Conservation (phyloP, 2,888 invertebrate species). For the Chironomus tentans region DNA sequence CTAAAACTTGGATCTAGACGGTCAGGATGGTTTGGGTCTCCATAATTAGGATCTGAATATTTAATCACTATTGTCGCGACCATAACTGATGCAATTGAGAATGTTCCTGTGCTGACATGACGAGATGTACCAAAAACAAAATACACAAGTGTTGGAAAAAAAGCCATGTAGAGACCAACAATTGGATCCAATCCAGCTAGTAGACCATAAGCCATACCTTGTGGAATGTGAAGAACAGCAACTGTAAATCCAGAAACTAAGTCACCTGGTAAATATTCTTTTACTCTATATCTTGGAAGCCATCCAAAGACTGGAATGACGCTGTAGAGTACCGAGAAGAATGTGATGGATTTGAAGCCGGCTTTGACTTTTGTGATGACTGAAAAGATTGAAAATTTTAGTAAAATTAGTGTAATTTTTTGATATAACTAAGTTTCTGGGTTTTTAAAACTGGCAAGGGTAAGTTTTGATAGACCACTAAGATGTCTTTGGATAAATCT, state of each 20-base stretch:
- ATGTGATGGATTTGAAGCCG: too few relatives aligned
- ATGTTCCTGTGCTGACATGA: conserved; percentile 75
- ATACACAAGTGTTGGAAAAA: conserved; percentile 76
- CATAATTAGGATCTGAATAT: conserved; percentile 38
- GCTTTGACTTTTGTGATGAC: too few relatives aligned
- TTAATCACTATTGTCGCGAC: conserved; percentile 62
- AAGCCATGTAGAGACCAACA: conserved; percentile 67
- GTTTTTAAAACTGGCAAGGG: too few relatives aligned
- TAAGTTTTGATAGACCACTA: too few relatives aligned
- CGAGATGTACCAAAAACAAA: conserved; percentile 72
- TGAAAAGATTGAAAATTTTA: too few relatives aligned
- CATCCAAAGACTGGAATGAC: conserved; percentile 48
- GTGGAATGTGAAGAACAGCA: conserved; percentile 77
- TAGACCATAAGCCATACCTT: conserved; percentile 65
- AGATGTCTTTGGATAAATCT: too few relatives aligned
- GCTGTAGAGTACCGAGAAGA: background rate
- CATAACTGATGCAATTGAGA: conserved; percentile 79
- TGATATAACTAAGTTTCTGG: too few relatives aligned
- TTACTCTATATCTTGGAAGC: conserved; percentile 54
- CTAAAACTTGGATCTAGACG: background rate
- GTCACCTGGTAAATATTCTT: conserved; percentile 54
- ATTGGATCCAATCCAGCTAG: conserved; percentile 58
- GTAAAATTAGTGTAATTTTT: too few relatives aligned
- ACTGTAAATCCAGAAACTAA: conserved; percentile 71
- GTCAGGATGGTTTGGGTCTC: too few relatives aligned